Conservation (phyloP, 53 echinoderm and acorn worm species). For the Antedon mediterranea region DNA sequence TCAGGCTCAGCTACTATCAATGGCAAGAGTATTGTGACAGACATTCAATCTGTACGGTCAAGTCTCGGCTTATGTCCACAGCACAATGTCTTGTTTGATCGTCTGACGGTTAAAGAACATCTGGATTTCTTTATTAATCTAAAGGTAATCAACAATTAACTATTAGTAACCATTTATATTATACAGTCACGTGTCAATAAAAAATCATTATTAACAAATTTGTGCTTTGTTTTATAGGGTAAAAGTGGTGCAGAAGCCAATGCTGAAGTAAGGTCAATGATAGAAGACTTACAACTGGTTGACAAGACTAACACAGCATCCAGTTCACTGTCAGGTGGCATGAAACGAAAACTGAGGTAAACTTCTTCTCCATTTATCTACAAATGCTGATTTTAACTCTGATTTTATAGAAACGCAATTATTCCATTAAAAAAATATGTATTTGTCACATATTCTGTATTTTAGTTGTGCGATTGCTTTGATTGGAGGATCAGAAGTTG, state of each 20-base stretch:
- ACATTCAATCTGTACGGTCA: slow-evolving; percentile 66
- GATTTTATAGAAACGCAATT: no score
- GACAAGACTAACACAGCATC: slow-evolving; percentile 56
- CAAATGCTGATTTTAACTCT: no score
- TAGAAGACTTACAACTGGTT: slow-evolving; percentile 71
- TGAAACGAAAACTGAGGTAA: slow-evolving; percentile 98
- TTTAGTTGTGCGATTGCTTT: slow-evolving; percentile 87
- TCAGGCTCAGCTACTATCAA: slow-evolving; percentile 70
- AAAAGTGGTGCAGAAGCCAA: slow-evolving; percentile 55
- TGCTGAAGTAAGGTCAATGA: slow-evolving; percentile 61
- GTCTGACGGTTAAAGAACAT: slow-evolving; percentile 92
- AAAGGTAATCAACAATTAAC: no score
- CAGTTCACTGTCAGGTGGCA: slow-evolving; percentile 63
- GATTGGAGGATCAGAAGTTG: slow-evolving; percentile 89
- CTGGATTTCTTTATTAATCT: slow-evolving; percentile 84
- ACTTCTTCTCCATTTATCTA: no score
- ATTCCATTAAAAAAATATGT: neutral
- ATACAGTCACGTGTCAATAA: no score
- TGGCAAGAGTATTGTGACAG: slow-evolving; percentile 45
- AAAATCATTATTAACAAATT: no score
- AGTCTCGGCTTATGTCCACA: slow-evolving; percentile 94
- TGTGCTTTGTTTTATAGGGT: no score
- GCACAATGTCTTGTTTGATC: slow-evolving; percentile 92
- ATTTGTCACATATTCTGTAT: neutral
- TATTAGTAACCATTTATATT: no score